A percentile compares a stretch with the other conserved stretches of the same genome.
Conservation (phyloP, 2,888 invertebrate species). For the Steinernema hermaphroditum region DNA sequence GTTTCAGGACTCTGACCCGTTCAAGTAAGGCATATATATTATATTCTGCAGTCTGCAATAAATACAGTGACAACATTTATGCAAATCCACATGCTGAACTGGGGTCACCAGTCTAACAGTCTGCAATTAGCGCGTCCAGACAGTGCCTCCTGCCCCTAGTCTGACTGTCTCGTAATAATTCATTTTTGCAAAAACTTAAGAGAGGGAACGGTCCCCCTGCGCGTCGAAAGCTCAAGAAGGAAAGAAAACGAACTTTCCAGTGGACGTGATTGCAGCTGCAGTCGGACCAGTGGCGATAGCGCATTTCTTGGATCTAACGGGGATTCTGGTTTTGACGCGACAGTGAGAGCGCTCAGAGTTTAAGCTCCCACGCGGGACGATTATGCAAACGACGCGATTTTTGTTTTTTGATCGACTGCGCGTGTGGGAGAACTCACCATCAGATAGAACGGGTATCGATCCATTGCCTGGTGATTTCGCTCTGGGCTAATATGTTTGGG, state of each 20-base stretch:
- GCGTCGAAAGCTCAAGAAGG: no score
- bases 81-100: no score
- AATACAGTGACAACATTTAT: no score
- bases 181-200: no score
- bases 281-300: not conserved
- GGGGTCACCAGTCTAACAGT: no score
- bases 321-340: not conserved
- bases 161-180: no score
- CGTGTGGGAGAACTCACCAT: constrained; percentile 14
- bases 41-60: no score
- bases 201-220: no score
- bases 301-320: constrained; percentile 3
- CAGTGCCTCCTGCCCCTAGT: no score
- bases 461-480: constrained; percentile 14
- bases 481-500: not conserved
- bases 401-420: constrained; percentile 21
- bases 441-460: constrained; percentile 28
- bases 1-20: no score
- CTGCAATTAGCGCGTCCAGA: no score
- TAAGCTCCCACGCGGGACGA: not conserved
- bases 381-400: constrained; percentile 20
- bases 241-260: constrained; percentile 21
- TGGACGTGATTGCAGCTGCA: not conserved
- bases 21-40: no score
- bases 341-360: not conserved